Evolutionary conservation across 2,888 invertebrate genomes (phyloP).

Genomic region (Xanthia icteritia): DNA sequence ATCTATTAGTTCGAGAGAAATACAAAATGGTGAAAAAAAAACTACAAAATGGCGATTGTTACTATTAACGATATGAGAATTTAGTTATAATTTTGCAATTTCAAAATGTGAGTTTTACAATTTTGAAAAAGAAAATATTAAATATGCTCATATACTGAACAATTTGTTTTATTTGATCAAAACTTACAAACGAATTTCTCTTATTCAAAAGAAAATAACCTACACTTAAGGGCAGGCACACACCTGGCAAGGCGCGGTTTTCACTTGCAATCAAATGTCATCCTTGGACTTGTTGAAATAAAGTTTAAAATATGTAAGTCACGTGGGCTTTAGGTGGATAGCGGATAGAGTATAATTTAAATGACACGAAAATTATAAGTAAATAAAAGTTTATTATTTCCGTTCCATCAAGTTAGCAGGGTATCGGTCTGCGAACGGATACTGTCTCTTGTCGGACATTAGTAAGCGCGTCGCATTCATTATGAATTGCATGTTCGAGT

Average conservation of each 20-base stretch:
- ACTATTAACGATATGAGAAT: constrained; percentile 90
- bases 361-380: constrained; percentile 10
- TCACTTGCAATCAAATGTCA: not conserved
- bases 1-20: constrained; percentile 86
- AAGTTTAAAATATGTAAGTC: not conserved
- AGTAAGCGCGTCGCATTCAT: constrained; percentile 76
- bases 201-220: not conserved
- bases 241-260: not conserved
- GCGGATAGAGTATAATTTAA: not conserved
- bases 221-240: not conserved
- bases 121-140: constrained; percentile 91
- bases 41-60: constrained; percentile 88
- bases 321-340: not conserved
- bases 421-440: constrained; percentile 76
- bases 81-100: constrained; percentile 91
- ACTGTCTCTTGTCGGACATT: constrained; percentile 79
- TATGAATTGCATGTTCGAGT: constrained; percentile 80
- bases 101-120: constrained; percentile 91
- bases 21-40: constrained; percentile 82
- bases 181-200: not conserved
- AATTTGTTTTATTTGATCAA: constrained; percentile 76
- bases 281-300: not conserved
- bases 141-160: constrained; percentile 89
- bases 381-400: constrained; percentile 9
- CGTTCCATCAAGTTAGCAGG: constrained; percentile 1